phyloP scores from a whole-genome alignment of 2,888 invertebrate genomes.

The Cosmorhoe ocellata region DNA sequence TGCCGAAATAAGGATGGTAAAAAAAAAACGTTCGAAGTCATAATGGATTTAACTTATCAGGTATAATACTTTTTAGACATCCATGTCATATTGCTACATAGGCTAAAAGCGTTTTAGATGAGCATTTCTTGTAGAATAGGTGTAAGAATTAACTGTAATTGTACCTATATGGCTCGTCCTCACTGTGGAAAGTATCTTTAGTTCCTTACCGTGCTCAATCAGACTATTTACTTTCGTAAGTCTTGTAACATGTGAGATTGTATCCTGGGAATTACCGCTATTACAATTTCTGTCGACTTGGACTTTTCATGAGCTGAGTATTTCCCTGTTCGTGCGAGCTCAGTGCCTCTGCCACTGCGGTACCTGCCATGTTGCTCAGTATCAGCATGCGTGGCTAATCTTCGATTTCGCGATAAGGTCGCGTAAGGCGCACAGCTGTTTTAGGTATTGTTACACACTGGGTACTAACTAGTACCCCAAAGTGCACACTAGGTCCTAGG shows the following conservation, averaged over 20 bases:
- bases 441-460: background rate
- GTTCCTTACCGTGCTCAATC: too few species aligned
- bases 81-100: too few species aligned
- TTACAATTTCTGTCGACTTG: background rate
- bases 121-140: too few species aligned
- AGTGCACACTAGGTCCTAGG: background rate
- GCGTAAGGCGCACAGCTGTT: constrained; percentile 3
- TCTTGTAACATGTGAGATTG: background rate
- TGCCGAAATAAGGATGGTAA: background rate
- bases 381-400: constrained; percentile 4
- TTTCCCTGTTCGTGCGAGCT: background rate
- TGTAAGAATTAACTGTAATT: too few species aligned
- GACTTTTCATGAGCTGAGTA: constrained; percentile 1
- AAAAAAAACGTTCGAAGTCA: background rate
- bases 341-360: background rate
- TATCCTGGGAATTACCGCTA: constrained; percentile 1
- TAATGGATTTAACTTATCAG: too few species aligned
- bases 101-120: too few species aligned
- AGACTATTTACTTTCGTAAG: too few species aligned
- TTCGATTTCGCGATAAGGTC: constrained; percentile 6
- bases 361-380: background rate
- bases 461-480: background rate
- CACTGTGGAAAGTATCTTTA: too few species aligned
- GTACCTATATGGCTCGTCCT: too few species aligned
- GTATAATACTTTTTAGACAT: too few species aligned